Evolutionary conservation across 2,797 vertebrate species (phyloP).

Genomic region (Distichodus sexfasciatus): DNA sequence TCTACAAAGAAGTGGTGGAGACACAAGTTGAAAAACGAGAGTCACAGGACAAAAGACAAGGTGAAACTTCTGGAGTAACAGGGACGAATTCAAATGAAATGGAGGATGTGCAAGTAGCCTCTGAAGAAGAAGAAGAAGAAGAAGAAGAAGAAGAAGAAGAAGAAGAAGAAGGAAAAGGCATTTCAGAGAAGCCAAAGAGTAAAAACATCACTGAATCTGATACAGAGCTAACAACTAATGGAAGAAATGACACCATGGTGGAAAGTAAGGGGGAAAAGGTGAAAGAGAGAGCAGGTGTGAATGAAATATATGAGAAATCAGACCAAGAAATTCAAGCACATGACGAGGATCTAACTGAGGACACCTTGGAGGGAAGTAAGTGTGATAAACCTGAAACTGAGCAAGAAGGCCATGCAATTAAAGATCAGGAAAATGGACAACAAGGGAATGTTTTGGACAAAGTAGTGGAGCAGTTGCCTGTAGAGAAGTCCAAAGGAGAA

Average conservation of each 20-base stretch:
- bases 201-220: neutral
- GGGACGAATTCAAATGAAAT: neutral
- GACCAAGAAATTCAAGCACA: neutral
- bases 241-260: neutral
- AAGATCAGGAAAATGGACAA: neutral
- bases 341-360: neutral
- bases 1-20: neutral
- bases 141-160: neutral
- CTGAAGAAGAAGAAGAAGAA: neutral
- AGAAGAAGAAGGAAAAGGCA: neutral
- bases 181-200: neutral
- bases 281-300: neutral
- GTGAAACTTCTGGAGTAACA: no score
- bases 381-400: neutral
- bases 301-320: neutral
- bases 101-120: neutral
- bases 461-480: neutral
- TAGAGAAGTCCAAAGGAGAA: constrained; percentile 4
- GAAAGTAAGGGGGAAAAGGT: neutral
- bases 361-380: neutral
- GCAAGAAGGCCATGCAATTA: neutral
- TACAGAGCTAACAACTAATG: neutral
- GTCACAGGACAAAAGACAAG: neutral
- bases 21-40: neutral
- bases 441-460: neutral